A percentile compares a stretch with the other conserved stretches of the same genome.
phyloP scores from a whole-genome alignment of 2,888 invertebrate genomes.

The Shargacucullia verbasci region DNA sequence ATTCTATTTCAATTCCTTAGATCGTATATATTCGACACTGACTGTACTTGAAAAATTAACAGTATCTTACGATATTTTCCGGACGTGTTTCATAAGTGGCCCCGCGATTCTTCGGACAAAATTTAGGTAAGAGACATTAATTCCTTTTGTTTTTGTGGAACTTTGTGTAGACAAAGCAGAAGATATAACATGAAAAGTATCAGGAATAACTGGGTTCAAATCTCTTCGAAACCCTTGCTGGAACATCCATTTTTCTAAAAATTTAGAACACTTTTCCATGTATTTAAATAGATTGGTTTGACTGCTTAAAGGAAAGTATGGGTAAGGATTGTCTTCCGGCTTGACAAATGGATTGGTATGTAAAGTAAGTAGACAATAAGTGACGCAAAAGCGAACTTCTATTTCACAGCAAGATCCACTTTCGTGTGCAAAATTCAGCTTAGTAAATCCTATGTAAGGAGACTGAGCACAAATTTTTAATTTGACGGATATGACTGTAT shows the following conservation, averaged over 20 bases:
- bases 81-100: conserved; percentile 80
- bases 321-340: conserved; percentile 75
- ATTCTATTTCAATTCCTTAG: too few relatives aligned
- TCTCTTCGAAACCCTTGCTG: conserved; percentile 85
- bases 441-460: conserved; percentile 63
- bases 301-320: conserved; percentile 74
- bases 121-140: conserved; percentile 80
- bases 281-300: conserved; percentile 73
- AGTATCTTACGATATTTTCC: conserved; percentile 73
- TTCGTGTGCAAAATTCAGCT: conserved; percentile 70
- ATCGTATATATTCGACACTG: too few relatives aligned
- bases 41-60: conserved; percentile 4
- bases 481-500: conserved; percentile 70
- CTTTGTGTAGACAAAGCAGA: conserved; percentile 66
- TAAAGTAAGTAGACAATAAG: conserved; percentile 78
- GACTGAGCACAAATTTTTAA: conserved; percentile 64
- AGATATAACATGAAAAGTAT: conserved; percentile 81
- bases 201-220: conserved; percentile 81
- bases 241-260: conserved; percentile 85
- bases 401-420: conserved; percentile 77
- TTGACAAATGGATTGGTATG: conserved; percentile 67
- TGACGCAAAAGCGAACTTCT: conserved; percentile 77
- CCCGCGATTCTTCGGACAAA: conserved; percentile 81
- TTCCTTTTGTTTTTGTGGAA: conserved; percentile 75
- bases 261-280: conserved; percentile 70